phyloP scores from a whole-genome alignment of 2,888 invertebrate genomes.

The Heliconius ethilla region DNA sequence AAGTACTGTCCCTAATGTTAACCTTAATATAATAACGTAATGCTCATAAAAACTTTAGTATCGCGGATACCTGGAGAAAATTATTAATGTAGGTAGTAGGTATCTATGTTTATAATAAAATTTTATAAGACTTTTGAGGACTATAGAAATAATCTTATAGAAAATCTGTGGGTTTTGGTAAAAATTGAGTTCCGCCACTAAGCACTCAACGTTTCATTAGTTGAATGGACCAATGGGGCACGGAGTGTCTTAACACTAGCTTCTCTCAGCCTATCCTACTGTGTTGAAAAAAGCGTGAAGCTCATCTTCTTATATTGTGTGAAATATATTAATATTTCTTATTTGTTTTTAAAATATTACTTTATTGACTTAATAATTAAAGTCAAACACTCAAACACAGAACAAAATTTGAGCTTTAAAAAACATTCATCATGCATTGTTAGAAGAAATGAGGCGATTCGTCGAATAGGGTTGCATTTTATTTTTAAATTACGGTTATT shows the following conservation, averaged over 20 bases:
- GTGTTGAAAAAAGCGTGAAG: too few relatives aligned
- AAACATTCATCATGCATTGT: conserved; percentile 53
- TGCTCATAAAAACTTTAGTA: conserved; percentile 3
- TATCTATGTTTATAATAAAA: background rate
- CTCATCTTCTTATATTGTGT: too few relatives aligned
- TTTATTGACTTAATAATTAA: conserved; percentile 5
- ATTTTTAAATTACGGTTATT: conserved; percentile 69
- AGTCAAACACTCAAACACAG: background rate
- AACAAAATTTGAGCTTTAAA: conserved; percentile 39
- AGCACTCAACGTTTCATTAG: too few relatives aligned
- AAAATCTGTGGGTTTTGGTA: too few relatives aligned
- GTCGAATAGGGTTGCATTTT: conserved; percentile 59
- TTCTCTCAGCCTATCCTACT: too few relatives aligned
- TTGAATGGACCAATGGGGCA: too few relatives aligned
- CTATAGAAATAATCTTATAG: too few relatives aligned
- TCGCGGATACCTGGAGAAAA: conserved; percentile 24
- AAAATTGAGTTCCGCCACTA: too few relatives aligned
- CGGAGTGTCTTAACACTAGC: too few relatives aligned
- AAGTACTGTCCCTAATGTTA: conserved; percentile 51
- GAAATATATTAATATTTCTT: background rate
- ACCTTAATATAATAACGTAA: conserved; percentile 45
- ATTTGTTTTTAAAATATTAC: background rate
- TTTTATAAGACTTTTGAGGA: too few relatives aligned
- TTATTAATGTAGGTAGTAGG: conserved; percentile 1
- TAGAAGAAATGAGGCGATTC: conserved; percentile 62